Evolutionary conservation across 2,113 vertebrate genomes (phyloP), one percentile per base, ranked within the genome.

Genomic region (Australoheros scitulus): DNA sequence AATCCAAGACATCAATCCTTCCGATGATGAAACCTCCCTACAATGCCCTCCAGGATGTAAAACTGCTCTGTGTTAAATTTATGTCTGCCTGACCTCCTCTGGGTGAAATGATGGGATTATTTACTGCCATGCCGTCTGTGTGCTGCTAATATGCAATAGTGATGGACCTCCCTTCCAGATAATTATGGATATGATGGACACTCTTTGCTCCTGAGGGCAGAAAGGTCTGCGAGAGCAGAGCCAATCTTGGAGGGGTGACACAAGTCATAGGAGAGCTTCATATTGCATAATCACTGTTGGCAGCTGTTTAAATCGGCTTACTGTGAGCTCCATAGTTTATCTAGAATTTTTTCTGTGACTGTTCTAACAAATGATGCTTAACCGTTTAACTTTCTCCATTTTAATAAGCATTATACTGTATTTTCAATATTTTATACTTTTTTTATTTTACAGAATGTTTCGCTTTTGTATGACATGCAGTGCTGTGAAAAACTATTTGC

Each of bases 131-230:
- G 70, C 60, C 18, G 82, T 81, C 88, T 87, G 83, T 90, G 87
- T 88, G 84, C 79, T 26, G 26, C 84, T 91, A 87, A 90, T 88
- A 84, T 84, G 87, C 58, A 77, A 79, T 24, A 74, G 77, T 83
- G 85, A 89, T 88, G 61, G 88, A 92, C 76, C 85, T 85, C 86
- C 77, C 82, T 75, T 83, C 80, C 78, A 74, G 86, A 85, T 91
- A 90, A 92, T 93, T 92, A 90, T 13, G 84, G 85, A 89, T 80
- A 86, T 89, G 90, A 93, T 89, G 83, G 85, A 93, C 82, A 87
- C 88, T 79, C 84, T 77, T 57, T 88, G 87, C 81, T 86, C 91
- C 85, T 18, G 55, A 47, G 90, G 89, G 82, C 82, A 87, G 50
- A 47, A 15, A 75, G 88, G 92, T 86, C 91, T 89, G 17, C 24